A percentile compares a stretch with the other conserved stretches of the same genome.
Conservation (phyloP, 2,797 vertebrate genomes). For the Crocidura indochinensis region DNA sequence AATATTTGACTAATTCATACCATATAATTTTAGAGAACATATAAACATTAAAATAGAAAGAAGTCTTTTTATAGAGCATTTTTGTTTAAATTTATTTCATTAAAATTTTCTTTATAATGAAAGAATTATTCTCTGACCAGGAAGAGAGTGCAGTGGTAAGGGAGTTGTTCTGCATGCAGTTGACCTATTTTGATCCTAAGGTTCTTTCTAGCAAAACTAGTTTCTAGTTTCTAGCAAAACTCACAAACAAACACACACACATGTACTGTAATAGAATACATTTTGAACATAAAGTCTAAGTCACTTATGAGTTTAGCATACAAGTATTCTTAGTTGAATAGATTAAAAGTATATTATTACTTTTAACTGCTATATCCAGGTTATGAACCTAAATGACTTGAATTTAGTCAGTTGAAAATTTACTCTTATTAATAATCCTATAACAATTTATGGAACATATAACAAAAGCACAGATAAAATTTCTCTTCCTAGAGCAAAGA, state of each 20-base stretch:
- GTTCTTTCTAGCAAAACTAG: no score
- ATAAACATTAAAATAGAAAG: conserved; percentile 18
- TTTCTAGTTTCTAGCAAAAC: no score
- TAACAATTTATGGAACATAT: conserved; percentile 12
- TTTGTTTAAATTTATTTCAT: conserved; percentile 48
- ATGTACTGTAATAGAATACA: no score
- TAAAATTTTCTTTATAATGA: conserved; percentile 30
- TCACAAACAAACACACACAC: no score
- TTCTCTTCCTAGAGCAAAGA: neutral
- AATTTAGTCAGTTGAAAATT: neutral
- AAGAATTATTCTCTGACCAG: neutral
- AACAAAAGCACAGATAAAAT: neutral
- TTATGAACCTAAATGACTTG: conserved; percentile 11
- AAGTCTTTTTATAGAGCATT: conserved; percentile 7
- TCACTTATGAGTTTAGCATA: neutral
- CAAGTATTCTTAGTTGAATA: no score
- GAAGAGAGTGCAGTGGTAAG: no score
- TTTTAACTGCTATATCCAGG: neutral
- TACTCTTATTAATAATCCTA: neutral
- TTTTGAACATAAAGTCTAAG: no score
- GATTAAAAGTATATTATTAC: conserved; percentile 16
- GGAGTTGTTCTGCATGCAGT: no score
- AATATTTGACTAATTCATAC: neutral
- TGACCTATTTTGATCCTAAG: no score
- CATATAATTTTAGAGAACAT: conserved; percentile 9